Conservation (phyloP, 2,797 vertebrate genomes). For the Tamandua tetradactyla region DNA sequence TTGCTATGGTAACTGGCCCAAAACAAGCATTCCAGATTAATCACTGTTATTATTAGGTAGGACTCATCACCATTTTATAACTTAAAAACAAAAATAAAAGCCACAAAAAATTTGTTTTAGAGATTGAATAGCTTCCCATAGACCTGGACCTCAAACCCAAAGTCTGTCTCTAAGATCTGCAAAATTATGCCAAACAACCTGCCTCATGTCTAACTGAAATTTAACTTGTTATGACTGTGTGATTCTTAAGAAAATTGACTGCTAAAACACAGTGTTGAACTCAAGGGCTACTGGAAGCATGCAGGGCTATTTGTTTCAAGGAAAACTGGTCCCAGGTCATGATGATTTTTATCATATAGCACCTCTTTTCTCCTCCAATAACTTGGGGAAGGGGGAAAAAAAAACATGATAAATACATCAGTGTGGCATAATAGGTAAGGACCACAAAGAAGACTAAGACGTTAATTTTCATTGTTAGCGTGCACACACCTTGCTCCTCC, state of each 20-base stretch:
- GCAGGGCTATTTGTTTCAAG: not conserved
- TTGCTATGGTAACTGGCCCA: not conserved
- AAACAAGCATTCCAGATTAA: constrained; percentile 32
- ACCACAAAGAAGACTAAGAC: not conserved
- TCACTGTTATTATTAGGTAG: not conserved
- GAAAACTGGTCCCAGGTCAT: not conserved
- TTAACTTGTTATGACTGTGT: constrained; percentile 23
- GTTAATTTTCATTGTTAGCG: not conserved
- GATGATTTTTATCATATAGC: not conserved
- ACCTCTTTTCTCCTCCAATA: not conserved
- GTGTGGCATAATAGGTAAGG: not conserved
- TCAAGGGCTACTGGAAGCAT: not conserved
- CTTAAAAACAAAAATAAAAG: not conserved
- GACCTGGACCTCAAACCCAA: not conserved
- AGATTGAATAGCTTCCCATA: constrained; percentile 8
- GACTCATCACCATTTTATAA: constrained; percentile 4
- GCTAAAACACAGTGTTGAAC: not conserved
- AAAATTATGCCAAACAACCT: constrained; percentile 15
- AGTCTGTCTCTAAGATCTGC: not conserved
- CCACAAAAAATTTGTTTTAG: not conserved
- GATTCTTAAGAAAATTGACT: not conserved
- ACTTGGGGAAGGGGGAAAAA: not conserved
- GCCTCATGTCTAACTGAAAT: not conserved
- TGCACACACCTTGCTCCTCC: not conserved
- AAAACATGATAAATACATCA: not conserved